Conservation (phyloP, 2,797 vertebrate species). For the Hippoglossus hippoglossus region DNA sequence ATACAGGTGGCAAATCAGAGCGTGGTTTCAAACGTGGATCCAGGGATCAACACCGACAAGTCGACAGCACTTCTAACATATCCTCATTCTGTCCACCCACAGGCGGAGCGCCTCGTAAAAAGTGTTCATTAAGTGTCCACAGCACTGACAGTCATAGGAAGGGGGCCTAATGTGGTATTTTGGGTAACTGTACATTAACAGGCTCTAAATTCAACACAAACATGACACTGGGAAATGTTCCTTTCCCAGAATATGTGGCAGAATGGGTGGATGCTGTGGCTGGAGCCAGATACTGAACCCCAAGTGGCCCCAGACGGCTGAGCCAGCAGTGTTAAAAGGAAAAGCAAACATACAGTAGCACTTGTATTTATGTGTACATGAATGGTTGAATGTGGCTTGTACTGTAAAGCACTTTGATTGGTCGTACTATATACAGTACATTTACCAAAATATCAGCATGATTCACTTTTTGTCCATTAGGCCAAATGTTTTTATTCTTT, state of each 20-base stretch:
- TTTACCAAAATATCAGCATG: background rate
- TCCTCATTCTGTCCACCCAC: slow-evolving; percentile 55
- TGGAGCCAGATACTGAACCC: no score
- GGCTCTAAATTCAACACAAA: slow-evolving; percentile 30
- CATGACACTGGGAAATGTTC: background rate
- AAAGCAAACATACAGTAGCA: no score
- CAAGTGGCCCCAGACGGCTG: no score
- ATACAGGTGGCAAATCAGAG: slow-evolving; percentile 39
- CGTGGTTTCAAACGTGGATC: slow-evolving; percentile 21
- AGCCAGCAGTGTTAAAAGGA: no score
- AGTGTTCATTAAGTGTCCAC: slow-evolving; percentile 53
- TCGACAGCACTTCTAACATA: slow-evolving; percentile 32
- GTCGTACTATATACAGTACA: no score
- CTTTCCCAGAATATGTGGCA: slow-evolving; percentile 3
- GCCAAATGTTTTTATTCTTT: background rate
- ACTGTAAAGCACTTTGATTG: no score
- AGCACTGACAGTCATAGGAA: slow-evolving; percentile 26
- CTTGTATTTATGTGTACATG: no score
- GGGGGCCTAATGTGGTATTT: slow-evolving; percentile 44
- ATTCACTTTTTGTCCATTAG: background rate
- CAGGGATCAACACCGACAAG: slow-evolving; percentile 3
- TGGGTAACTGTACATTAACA: slow-evolving; percentile 42
- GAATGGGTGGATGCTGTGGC: no score
- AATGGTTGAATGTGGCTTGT: no score
- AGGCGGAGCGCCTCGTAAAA: slow-evolving; percentile 28